A percentile compares a stretch with the other conserved stretches of the same genome.
phyloP scores from a whole-genome alignment of 2,113 vertebrate genomes.

The Anoplopoma fimbria region DNA sequence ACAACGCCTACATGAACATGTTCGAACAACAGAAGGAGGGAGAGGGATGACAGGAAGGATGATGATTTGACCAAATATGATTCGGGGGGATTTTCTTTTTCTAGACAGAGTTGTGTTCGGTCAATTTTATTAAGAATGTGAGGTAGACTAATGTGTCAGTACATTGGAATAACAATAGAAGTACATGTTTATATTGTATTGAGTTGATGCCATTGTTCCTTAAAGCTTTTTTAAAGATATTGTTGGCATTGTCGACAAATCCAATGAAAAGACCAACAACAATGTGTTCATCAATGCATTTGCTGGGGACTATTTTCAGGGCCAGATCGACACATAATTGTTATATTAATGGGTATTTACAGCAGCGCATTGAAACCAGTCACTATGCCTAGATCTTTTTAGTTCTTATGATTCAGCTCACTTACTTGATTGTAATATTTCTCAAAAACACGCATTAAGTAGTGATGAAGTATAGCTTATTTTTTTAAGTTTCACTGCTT shows the following conservation, averaged over 20 bases:
- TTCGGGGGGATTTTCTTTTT: background rate
- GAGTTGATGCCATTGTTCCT: background rate
- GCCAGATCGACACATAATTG: background rate
- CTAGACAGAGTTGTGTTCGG: background rate
- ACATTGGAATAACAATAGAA: background rate
- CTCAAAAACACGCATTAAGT: background rate
- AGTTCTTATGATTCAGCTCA: background rate
- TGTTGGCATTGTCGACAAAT: background rate
- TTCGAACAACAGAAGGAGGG: background rate
- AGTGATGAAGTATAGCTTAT: background rate
- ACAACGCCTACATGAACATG: slow-evolving; percentile 34
- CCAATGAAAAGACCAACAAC: background rate
- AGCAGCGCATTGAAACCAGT: background rate
- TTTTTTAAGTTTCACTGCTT: background rate
- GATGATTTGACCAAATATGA: slow-evolving; percentile 7
- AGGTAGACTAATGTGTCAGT: background rate
- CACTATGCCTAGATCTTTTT: background rate
- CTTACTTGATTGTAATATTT: background rate
- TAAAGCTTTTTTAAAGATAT: background rate
- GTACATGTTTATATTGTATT: background rate
- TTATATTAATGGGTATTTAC: background rate
- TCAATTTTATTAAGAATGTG: background rate
- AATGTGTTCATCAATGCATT: background rate
- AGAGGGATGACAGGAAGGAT: slow-evolving; percentile 10
- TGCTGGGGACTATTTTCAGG: background rate